phyloP scores from a whole-genome alignment of 37 sponge, comb jelly and placozoan genomes.

The Theonella swinhoei region DNA sequence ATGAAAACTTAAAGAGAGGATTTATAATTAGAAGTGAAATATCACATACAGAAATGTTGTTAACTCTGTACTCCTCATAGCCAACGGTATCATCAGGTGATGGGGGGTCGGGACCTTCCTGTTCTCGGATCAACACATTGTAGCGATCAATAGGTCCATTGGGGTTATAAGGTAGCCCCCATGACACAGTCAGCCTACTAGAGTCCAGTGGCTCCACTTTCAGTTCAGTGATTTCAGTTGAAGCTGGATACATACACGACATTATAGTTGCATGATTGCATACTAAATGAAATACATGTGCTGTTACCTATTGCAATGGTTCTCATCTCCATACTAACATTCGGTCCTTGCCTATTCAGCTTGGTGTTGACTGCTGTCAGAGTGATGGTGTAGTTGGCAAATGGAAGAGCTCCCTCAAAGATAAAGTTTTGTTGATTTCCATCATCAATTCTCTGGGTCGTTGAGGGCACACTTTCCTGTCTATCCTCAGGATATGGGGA shows the following conservation, averaged over 20 bases:
- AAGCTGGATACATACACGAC: slow-evolving; percentile 14
- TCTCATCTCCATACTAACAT: not conserved
- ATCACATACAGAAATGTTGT: too few species aligned
- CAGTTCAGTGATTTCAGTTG: slow-evolving; percentile 11
- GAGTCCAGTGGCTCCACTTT: slow-evolving; percentile 3
- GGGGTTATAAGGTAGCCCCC: slow-evolving; percentile 37
- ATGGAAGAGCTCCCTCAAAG: slow-evolving; percentile 25
- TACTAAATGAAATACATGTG: too few species aligned
- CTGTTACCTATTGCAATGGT: slow-evolving; percentile 26
- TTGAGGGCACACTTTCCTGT: not conserved
- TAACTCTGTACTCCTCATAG: too few species aligned
- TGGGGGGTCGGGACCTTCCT: not conserved
- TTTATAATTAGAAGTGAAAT: too few species aligned
- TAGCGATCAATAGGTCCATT: slow-evolving; percentile 31
- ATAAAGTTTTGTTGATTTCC: slow-evolving; percentile 1
- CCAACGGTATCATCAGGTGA: too few species aligned
- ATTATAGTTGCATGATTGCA: too few species aligned
- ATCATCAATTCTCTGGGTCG: not conserved
- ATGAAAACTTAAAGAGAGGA: too few species aligned
- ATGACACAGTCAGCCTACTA: not conserved
- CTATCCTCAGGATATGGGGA: not conserved
- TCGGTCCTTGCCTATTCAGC: not conserved
- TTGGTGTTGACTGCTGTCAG: slow-evolving; percentile 36
- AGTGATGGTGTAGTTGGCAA: slow-evolving; percentile 36
- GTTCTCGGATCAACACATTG: not conserved